Evolutionary conservation across 2,113 vertebrate genomes (phyloP), one percentile per base, ranked within the genome.

Genomic region (Dryoscopus gambensis): DNA sequence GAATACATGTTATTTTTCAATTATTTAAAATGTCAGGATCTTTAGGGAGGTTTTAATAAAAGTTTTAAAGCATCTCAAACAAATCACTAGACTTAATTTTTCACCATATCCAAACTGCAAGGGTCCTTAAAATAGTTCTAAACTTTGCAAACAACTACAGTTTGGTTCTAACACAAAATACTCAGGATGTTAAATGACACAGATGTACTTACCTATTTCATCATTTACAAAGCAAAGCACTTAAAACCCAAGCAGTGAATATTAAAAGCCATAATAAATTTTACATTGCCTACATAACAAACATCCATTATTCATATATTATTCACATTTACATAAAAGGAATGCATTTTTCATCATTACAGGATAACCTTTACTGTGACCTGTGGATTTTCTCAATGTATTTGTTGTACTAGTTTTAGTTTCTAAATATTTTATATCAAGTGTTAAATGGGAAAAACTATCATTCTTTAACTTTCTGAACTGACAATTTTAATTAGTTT

Each of bases 271-370:
- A 39, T 81, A 65, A 96, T 94, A 96, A 93, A 96, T 96, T 96
- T 96, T 94, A 68, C 84, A 96, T 73, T 78, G 55, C 24, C 89
- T 89, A 69, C 75, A 68, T 88, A 80, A 76, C 56, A 92, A 93
- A 80, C 63, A 93, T 95, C 62, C 79, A 97, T 94, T 93, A 97
- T 96, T 96, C 86, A 93, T 91, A 49, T 87, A 93, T 95, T 91
- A 94, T 87, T 94, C 86, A 86, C 56, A 93, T 92, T 95, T 89
- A 89, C 92, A 93, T 90, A 88, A 93, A 94, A 96, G 67, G 39
- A 93, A 94, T 77, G 10, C 15, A 92, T 94, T 94, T 96, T 93
- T 95, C 71, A 92, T 86, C 83, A 76, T 94, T 93, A 93, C 44
- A 84, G 68, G 52, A 68, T 70, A 95, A 93, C 90, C 76, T 96